These are phyloP conservation scores for Brachionus rubens DNA, from an alignment of 1,140 invertebrate genomes.

Conservation along the genomic window DNA sequence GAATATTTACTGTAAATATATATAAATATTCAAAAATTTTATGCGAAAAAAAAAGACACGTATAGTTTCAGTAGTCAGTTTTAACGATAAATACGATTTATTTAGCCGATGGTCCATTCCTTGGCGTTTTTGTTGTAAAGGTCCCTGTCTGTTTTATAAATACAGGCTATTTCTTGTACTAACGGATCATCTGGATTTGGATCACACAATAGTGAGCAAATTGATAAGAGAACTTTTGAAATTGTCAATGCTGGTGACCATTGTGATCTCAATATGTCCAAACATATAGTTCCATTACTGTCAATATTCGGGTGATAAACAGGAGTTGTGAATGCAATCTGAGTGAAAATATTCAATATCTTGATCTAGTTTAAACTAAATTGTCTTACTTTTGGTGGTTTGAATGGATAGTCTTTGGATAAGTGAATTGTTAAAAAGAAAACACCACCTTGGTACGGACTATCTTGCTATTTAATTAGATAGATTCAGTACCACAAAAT, in stretches of 20 bases:
- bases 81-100: background rate
- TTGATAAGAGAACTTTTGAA: constrained; percentile 98
- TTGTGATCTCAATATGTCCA: constrained; percentile 96
- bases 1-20: no score
- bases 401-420: constrained; percentile 98
- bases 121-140: constrained; percentile 41
- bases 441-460: constrained; percentile 96
- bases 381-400: constrained; percentile 82
- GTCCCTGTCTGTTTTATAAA: constrained; percentile 91
- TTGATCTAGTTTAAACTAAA: background rate
- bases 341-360: constrained; percentile 48
- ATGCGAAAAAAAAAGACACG: no score
- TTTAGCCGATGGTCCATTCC: constrained; percentile 39
- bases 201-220: constrained; percentile 97
- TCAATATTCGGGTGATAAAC: constrained; percentile 99
- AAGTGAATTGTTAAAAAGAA: constrained; percentile 99
- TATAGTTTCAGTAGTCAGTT: background rate
- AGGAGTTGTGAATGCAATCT: constrained; percentile 96
- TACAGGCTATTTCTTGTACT: constrained; percentile 97
- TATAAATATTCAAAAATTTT: no score
- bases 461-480: constrained; percentile 76
- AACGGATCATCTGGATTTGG: constrained; percentile 98
- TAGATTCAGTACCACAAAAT: no score
- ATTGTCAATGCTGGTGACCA: constrained; percentile 99
- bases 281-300: constrained; percentile 98